Percentiles rank a stretch among this genome's conserved stretches.
Conservation (phyloP, 2,797 vertebrate species). For the Fratercula arctica region DNA sequence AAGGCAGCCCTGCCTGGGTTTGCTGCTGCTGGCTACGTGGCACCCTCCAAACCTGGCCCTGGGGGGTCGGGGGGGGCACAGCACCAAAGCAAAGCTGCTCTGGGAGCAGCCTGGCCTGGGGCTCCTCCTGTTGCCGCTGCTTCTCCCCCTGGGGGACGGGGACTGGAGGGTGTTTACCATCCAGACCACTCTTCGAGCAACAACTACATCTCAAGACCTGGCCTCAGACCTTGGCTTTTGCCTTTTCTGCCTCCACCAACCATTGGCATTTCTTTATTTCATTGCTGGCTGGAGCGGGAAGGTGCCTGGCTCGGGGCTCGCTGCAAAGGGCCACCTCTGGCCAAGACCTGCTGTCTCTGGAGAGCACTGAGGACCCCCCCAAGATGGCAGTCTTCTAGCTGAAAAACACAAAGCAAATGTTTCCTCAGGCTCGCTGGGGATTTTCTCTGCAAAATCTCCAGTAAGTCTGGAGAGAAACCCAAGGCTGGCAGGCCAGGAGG, state of each 20-base stretch:
- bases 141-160: neutral
- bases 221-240: neutral
- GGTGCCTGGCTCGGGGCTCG: neutral
- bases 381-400: neutral
- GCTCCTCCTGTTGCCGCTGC: neutral
- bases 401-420: neutral
- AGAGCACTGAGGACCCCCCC: neutral
- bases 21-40: neutral
- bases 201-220: neutral
- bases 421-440: neutral
- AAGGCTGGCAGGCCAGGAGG: neutral
- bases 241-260: neutral
- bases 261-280: neutral
- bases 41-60: neutral
- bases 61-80: accelerated
- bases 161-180: neutral
- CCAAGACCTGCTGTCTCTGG: neutral
- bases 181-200: neutral
- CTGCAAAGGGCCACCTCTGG: neutral
- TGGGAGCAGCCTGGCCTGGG: neutral
- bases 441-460: constrained; percentile 10
- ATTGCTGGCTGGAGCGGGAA: neutral
- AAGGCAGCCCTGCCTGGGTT: neutral
- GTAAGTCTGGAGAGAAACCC: neutral
- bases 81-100: neutral